phyloP scores from a whole-genome alignment of 2,888 invertebrate genomes.

The Smittia sp. region DNA sequence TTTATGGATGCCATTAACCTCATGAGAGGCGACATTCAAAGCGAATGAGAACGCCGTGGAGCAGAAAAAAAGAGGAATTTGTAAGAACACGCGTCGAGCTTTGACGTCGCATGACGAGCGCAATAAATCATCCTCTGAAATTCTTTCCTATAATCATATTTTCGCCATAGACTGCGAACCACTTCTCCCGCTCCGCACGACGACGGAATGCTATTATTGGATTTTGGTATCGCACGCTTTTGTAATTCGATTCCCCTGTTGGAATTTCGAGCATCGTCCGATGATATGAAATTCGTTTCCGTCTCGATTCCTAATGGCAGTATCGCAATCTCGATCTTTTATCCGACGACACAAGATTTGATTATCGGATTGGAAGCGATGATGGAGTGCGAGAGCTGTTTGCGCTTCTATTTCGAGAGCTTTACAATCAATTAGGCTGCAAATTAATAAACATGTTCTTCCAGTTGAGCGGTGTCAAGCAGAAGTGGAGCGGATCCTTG shows the following conservation, averaged over 20 bases:
- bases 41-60: background rate
- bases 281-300: too few relatives aligned
- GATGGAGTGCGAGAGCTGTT: background rate
- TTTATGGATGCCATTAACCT: slow-evolving; percentile 6
- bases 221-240: background rate
- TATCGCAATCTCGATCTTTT: too few relatives aligned
- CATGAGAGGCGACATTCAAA: background rate
- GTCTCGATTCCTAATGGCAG: too few relatives aligned
- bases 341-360: background rate
- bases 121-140: slow-evolving; percentile 1
- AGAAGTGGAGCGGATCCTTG: too few relatives aligned
- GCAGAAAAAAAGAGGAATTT: background rate
- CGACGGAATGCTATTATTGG: background rate
- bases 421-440: slow-evolving; percentile 14
- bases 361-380: background rate
- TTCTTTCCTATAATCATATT: slow-evolving; percentile 7
- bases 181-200: background rate
- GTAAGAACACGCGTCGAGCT: background rate
- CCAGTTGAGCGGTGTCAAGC: slow-evolving; percentile 9
- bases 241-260: slow-evolving; percentile 4
- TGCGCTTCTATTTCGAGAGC: background rate
- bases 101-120: background rate
- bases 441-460: slow-evolving; percentile 15
- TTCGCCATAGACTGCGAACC: background rate
- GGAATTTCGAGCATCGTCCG: background rate